phyloP scores from a whole-genome alignment of 2,797 vertebrate species.

The Hydrolagus colliei region DNA sequence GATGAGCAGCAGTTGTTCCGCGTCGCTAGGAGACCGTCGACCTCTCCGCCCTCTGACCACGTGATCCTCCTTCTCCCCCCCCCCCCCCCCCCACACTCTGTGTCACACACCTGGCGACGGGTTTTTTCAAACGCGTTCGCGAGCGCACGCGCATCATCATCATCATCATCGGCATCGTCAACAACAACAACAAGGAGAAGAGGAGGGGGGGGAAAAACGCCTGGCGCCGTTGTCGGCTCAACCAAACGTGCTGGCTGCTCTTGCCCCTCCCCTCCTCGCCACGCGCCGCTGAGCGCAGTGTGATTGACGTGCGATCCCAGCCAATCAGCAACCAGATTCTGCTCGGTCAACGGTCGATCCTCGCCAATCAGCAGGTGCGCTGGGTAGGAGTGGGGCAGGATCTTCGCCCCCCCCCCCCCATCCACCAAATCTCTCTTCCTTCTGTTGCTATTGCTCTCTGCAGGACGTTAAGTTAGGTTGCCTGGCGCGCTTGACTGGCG shows the following conservation, averaged over 20 bases:
- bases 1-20: not conserved
- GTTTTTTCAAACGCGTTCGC: too few relatives aligned
- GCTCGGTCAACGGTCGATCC: not conserved
- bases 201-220: not conserved
- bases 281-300: too few relatives aligned
- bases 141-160: too few relatives aligned
- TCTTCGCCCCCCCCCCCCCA: not conserved
- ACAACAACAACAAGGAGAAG: too few relatives aligned
- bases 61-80: not conserved
- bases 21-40: slow-evolving; percentile 25
- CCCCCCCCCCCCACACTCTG: too few relatives aligned
- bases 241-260: not conserved
- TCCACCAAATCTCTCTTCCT: too few relatives aligned
- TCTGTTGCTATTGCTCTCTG: too few relatives aligned
- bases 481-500: not conserved
- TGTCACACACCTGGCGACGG: too few relatives aligned
- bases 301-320: not conserved
- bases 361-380: not conserved
- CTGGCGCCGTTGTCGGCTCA: too few relatives aligned
- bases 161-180: too few relatives aligned
- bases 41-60: not conserved
- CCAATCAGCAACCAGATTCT: too few relatives aligned
- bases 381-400: not conserved
- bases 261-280: too few relatives aligned
- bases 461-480: not conserved